Conservation (phyloP, 2,113 vertebrate genomes). For the Leucopsar rothschildi region DNA sequence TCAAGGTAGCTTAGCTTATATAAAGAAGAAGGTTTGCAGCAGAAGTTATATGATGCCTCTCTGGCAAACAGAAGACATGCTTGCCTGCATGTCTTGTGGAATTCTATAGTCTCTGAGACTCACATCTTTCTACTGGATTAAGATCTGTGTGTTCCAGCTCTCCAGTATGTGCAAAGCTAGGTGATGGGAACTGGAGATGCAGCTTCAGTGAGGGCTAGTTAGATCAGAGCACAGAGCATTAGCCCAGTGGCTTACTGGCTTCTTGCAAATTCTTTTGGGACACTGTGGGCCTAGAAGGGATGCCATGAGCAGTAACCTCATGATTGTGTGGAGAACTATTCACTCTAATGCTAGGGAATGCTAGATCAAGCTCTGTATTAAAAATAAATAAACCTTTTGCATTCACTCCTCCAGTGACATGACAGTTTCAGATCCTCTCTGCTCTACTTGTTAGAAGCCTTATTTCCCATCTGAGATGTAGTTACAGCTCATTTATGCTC, state of each 20-base stretch:
- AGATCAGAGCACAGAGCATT: not conserved
- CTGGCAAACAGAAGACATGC: not conserved
- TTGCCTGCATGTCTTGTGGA: not conserved
- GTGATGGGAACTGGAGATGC: not conserved
- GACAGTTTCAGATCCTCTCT: not conserved
- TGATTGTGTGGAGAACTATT: not conserved
- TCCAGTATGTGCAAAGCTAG: not conserved
- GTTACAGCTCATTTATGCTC: not conserved
- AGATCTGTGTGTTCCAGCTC: not conserved
- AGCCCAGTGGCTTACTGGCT: not conserved
- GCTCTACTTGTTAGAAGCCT: not conserved
- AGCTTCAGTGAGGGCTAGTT: not conserved
- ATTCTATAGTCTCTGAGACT: not conserved
- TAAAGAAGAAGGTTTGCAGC: not conserved
- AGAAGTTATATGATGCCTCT: not conserved
- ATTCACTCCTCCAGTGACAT: not conserved
- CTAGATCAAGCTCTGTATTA: not conserved
- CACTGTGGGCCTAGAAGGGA: not conserved
- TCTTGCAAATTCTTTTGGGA: not conserved
- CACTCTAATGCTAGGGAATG: not conserved
- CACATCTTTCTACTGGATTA: not conserved
- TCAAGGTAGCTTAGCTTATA: not conserved
- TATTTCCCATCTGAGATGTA: not conserved
- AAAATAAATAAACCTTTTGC: not conserved
- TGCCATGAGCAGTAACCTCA: not conserved